Evolutionary conservation across 1,140 invertebrate genomes (phyloP).

Genomic region (Lethrus apterus): DNA sequence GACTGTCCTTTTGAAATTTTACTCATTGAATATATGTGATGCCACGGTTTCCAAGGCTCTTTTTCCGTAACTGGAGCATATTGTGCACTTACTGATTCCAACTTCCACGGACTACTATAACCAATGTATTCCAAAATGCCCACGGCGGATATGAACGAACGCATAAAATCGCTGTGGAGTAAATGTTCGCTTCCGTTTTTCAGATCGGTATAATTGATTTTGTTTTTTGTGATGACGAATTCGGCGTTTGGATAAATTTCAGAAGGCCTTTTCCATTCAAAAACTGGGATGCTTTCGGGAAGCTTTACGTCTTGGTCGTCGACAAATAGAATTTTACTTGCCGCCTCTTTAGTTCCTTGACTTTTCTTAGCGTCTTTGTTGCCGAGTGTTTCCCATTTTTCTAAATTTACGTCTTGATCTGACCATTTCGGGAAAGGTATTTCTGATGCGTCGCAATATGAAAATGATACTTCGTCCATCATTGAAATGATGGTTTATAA

Average conservation of each 20-base stretch:
- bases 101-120: slow-evolving; percentile 17
- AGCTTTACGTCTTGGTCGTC: slow-evolving; percentile 22
- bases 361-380: slow-evolving; percentile 1
- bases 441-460: too few relatives aligned
- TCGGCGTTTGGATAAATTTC: slow-evolving; percentile 24
- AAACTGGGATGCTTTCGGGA: slow-evolving; percentile 16
- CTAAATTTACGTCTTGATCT: slow-evolving; percentile 27
- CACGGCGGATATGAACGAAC: slow-evolving; percentile 27
- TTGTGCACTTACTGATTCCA: slow-evolving; percentile 22
- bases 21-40: slow-evolving; percentile 34
- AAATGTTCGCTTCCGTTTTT: slow-evolving; percentile 26
- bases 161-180: slow-evolving; percentile 27
- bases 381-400: slow-evolving; percentile 29
- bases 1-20: slow-evolving; percentile 25
- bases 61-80: slow-evolving; percentile 21
- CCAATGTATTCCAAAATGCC: slow-evolving; percentile 31
- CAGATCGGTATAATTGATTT: slow-evolving; percentile 25
- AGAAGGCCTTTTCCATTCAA: slow-evolving; percentile 23
- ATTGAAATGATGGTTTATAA: too few relatives aligned
- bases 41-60: slow-evolving; percentile 33
- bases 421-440: slow-evolving; percentile 28
- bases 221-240: slow-evolving; percentile 23
- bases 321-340: slow-evolving; percentile 15
- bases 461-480: too few relatives aligned
- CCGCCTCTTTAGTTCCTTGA: background rate